Conservation (phyloP, 1,140 invertebrate genomes). For the Drosophila pseudoananassae region DNA sequence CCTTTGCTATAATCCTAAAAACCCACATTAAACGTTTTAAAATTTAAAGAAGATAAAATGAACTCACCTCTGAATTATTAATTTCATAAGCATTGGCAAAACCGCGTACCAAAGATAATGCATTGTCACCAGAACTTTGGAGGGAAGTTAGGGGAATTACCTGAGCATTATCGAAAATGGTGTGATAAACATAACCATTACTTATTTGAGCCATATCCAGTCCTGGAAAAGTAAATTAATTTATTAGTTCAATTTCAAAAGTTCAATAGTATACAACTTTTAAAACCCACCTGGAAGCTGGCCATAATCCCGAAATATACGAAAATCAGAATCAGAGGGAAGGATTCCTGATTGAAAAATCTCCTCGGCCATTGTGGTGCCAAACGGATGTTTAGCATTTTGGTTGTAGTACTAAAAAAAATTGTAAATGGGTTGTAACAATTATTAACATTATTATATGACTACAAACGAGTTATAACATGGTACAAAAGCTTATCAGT, state of each 20-base stretch:
- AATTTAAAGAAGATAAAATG: neutral
- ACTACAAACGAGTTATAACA: no score
- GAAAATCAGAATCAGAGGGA: constrained; percentile 97
- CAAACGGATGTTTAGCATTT: constrained; percentile 90
- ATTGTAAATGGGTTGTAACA: neutral
- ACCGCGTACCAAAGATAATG: constrained; percentile 88
- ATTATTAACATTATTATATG: no score
- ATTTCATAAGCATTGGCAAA: constrained; percentile 88
- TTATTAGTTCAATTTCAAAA: neutral
- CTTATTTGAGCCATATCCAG: constrained; percentile 84
- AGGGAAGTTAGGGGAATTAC: constrained; percentile 91
- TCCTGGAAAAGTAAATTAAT: constrained; percentile 14
- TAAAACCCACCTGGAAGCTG: constrained; percentile 87
- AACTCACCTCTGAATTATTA: constrained; percentile 79
- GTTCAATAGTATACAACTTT: neutral
- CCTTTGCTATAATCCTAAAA: constrained; percentile 84
- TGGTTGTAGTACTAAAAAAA: constrained; percentile 53
- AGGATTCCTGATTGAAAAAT: constrained; percentile 96
- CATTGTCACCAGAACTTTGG: constrained; percentile 92
- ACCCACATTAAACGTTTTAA: neutral
- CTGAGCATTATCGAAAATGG: constrained; percentile 90
- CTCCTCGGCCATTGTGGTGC: constrained; percentile 96
- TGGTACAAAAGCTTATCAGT: constrained; percentile 85
- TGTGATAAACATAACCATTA: constrained; percentile 97
- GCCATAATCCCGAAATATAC: constrained; percentile 96